phyloP scores from a whole-genome alignment of 2,888 invertebrate species.

The Cryptocephalus moraei region DNA sequence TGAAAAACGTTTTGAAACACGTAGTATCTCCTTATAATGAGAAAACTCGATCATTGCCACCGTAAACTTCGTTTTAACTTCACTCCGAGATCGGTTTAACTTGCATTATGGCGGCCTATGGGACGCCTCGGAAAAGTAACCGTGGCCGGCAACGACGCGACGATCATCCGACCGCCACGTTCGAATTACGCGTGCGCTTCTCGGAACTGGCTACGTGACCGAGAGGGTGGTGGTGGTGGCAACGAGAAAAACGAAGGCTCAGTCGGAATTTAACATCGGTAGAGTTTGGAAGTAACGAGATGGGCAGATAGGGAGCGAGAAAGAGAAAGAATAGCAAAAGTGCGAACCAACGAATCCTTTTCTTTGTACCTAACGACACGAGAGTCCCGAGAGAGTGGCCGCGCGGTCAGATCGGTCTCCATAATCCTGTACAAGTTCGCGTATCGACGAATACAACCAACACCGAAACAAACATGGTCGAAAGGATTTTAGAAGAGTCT shows the following conservation, averaged over 20 bases:
- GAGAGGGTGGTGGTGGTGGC: slow-evolving; percentile 8
- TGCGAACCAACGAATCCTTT: slow-evolving; percentile 30
- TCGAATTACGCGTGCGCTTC: slow-evolving; percentile 11
- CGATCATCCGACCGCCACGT: neutral
- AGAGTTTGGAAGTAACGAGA: slow-evolving; percentile 26
- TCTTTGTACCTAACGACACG: slow-evolving; percentile 29
- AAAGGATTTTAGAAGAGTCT: slow-evolving; percentile 54
- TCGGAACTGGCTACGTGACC: slow-evolving; percentile 20
- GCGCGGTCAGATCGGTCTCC: slow-evolving; percentile 20
- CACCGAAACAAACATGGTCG: slow-evolving; percentile 43
- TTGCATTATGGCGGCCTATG: no score
- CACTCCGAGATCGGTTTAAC: no score
- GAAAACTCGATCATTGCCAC: no score
- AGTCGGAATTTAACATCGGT: slow-evolving; percentile 39
- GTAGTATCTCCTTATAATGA: no score
- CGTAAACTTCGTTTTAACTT: no score
- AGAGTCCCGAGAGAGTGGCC: slow-evolving; percentile 23
- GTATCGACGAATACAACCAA: neutral
- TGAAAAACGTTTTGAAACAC: no score
- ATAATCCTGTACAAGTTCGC: no score
- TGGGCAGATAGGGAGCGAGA: slow-evolving; percentile 26
- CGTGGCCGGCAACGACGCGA: no score
- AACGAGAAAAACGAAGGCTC: slow-evolving; percentile 12
- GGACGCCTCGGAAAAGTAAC: no score
- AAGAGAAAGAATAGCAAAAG: slow-evolving; percentile 7